Evolutionary conservation across 2,797 vertebrate genomes (phyloP), one percentile per base, ranked within the genome.

Genomic region (Tauraco hartlaubi): DNA sequence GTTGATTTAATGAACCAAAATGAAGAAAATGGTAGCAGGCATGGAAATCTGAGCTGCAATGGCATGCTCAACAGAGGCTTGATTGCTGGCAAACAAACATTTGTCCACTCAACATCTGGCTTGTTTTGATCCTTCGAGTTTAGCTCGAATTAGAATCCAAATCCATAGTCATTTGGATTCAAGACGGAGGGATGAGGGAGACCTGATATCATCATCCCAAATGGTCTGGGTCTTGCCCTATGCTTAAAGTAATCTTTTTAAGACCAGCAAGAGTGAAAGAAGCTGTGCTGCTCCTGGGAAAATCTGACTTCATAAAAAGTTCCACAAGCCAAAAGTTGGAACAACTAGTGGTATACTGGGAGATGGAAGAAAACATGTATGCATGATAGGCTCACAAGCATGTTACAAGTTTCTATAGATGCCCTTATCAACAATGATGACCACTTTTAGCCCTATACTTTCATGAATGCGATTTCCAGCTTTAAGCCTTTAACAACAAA

Each of bases 101-200:
- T 54, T 59, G 82, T 76, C 80, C 77, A 69, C 43, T 94, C 91
- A 77, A 87, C 51, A 87, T 86, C 67, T 83, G 71, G 61, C 51
- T 91, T 48, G 71, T 80, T 79, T 58, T 39, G 49, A 63, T 54
- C 49, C 59, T 93, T 77, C 0, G 0, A 76, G 49, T 84, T 92
- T 22, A n/a, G n/a, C n/a, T n/a, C n/a, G n/a, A n/a, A n/a, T n/a
- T n/a, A n/a, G n/a, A n/a, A n/a, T n/a, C n/a, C n/a, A n/a, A n/a
- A n/a, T n/a, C n/a, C n/a, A n/a, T n/a, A n/a, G n/a, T 94, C 55
- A 66, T 87, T 84, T 95, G 86, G 75, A 85, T 85, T 61, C 33
- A 20, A 88, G 80, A 89, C 9, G 2, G 26, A 75, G 39, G 75
- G 72, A 85, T 28, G 51, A 85, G 74, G 26, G 56, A 75, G 83